Conservation (phyloP, 2,888 invertebrate species). For the Tethea ocularis region DNA sequence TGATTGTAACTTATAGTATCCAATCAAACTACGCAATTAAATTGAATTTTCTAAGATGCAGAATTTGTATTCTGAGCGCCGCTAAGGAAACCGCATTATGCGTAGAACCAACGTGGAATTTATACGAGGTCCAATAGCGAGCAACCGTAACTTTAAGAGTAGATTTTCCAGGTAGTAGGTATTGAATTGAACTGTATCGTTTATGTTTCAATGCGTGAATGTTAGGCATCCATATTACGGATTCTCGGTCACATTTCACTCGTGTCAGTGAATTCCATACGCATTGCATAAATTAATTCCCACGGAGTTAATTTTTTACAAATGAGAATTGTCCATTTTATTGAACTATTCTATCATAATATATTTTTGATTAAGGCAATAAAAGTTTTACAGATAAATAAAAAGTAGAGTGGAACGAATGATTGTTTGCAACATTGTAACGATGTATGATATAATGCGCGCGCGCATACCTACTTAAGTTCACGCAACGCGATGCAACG, state of each 20-base stretch:
- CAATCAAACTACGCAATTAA: not conserved
- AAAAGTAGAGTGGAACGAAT: not conserved
- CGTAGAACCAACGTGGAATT: conserved; percentile 11
- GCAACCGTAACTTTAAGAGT: conserved; percentile 13
- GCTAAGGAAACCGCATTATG: conserved; percentile 10
- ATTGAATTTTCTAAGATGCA: not conserved
- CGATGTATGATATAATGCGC: conserved; percentile 42
- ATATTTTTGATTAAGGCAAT: not conserved
- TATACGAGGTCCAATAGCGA: conserved; percentile 12
- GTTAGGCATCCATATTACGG: conserved; percentile 28
- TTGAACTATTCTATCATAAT: not conserved
- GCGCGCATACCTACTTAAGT: conserved; percentile 23
- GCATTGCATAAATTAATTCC: conserved; percentile 36
- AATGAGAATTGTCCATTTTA: no score
- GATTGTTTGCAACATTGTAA: conserved; percentile 19
- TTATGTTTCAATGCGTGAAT: conserved; percentile 11
- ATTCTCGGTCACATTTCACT: conserved; percentile 44
- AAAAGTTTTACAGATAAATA: not conserved
- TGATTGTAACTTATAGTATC: no score
- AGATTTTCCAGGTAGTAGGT: not conserved
- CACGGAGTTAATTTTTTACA: conserved; percentile 48
- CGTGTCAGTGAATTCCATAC: conserved; percentile 37
- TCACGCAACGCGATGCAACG: conserved; percentile 28
- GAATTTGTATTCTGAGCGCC: not conserved
- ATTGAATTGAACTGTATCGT: not conserved